Evolutionary conservation across 2,113 vertebrate species (phyloP).

Genomic region (Myotis brandtii): DNA sequence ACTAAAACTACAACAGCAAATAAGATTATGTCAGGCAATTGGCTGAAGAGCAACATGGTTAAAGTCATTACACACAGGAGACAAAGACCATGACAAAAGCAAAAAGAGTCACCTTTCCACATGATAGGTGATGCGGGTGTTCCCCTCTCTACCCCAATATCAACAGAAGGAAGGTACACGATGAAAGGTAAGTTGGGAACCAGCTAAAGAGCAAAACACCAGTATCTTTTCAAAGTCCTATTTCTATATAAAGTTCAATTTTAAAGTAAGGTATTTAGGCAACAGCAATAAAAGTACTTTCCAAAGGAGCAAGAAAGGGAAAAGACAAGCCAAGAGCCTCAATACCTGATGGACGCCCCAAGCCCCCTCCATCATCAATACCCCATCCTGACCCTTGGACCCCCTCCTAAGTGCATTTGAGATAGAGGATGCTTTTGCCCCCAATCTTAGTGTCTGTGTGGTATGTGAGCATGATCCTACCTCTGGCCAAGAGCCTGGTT

Average conservation of each 20-base stretch:
- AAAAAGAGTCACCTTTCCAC: not conserved
- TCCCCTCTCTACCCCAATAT: not conserved
- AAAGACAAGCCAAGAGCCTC: not conserved
- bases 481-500: not conserved
- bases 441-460: not conserved
- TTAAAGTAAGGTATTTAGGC: not conserved
- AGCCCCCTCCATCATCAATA: not conserved
- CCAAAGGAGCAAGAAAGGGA: not conserved
- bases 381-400: not conserved
- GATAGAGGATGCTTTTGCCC: not conserved
- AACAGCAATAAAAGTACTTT: not conserved
- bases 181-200: not conserved
- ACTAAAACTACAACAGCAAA: conserved; percentile 36
- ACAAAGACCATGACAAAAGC: not conserved
- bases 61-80: not conserved
- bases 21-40: not conserved
- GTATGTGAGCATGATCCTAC: not conserved
- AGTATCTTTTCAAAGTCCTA: not conserved
- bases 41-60: conserved; percentile 21
- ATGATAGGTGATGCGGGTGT: not conserved
- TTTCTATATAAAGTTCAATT: conserved; percentile 19
- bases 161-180: not conserved
- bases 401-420: not conserved
- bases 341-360: not conserved
- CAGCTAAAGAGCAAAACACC: not conserved